Evolutionary conservation across 2,797 vertebrate genomes (phyloP).

Genomic region (Rhinogobio ventralis): DNA sequence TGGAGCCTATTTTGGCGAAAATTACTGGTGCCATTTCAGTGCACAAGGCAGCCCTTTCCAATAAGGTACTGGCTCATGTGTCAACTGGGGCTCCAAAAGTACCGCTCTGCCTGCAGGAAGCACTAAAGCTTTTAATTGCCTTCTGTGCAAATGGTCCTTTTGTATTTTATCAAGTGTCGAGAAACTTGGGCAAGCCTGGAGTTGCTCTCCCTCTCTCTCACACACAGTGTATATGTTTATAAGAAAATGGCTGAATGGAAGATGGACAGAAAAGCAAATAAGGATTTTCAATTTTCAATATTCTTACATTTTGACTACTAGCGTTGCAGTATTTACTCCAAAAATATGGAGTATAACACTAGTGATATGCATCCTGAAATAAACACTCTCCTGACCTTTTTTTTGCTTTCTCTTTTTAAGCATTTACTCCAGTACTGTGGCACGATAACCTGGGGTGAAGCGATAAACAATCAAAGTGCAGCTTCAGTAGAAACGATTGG

Average conservation of each 20-base stretch:
- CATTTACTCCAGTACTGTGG: conserved; percentile 73
- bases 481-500: conserved; percentile 82
- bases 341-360: conserved; percentile 23
- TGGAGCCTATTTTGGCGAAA: conserved; percentile 92
- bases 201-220: conserved; percentile 63
- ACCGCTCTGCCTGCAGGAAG: conserved; percentile 95
- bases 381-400: conserved; percentile 63
- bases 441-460: conserved; percentile 76
- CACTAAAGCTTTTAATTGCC: conserved; percentile 99
- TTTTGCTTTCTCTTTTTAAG: conserved; percentile 36
- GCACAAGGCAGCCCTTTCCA: conserved; percentile 88
- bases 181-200: conserved; percentile 72
- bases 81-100: conserved; percentile 94
- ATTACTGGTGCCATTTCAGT: conserved; percentile 93
- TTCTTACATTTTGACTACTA: conserved; percentile 9
- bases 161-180: conserved; percentile 82
- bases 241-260: conserved; percentile 50
- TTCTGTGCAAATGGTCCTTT: conserved; percentile 97
- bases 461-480: conserved; percentile 83
- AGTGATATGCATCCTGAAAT: conserved; percentile 44
- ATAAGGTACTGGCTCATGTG: conserved; percentile 96
- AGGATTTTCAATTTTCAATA: neutral
- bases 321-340: neutral
- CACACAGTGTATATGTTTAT: conserved; percentile 36
- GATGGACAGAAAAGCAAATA: conserved; percentile 35